phyloP scores from a whole-genome alignment of 2,797 vertebrate genomes.

The Mus spretus region DNA sequence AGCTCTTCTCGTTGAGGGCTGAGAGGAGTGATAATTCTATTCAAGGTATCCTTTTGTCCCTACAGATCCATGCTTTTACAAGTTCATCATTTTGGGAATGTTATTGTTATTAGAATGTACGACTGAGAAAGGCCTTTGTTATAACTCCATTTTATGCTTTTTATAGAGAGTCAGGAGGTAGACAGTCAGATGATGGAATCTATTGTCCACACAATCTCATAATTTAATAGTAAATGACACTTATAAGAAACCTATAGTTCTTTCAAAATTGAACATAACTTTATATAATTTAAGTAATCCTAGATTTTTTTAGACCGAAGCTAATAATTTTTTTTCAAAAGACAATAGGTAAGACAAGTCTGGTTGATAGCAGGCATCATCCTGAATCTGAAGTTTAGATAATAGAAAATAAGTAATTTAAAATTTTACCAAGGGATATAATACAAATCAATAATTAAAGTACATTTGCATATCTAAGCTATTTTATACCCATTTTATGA shows the following conservation, averaged over 20 bases:
- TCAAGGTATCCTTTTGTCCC: background rate
- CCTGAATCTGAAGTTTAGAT: slow-evolving; percentile 73
- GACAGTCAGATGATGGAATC: background rate
- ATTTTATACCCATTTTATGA: slow-evolving; percentile 60
- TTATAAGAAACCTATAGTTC: slow-evolving; percentile 48
- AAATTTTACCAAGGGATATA: slow-evolving; percentile 71
- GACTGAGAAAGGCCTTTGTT: background rate
- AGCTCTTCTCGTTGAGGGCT: background rate
- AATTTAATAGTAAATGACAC: slow-evolving; percentile 52
- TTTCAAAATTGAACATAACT: slow-evolving; percentile 62
- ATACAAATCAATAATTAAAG: slow-evolving; percentile 71
- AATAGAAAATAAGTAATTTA: slow-evolving; percentile 71
- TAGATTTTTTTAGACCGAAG: slow-evolving; percentile 66
- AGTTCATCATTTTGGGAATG: background rate
- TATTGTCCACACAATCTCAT: slow-evolving; percentile 36
- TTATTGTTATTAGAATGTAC: slow-evolving; percentile 25
- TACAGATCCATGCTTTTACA: background rate
- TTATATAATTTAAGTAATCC: slow-evolving; percentile 49
- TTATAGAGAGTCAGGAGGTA: slow-evolving; percentile 43
- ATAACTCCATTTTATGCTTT: slow-evolving; percentile 22
- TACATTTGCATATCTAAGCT: slow-evolving; percentile 50
- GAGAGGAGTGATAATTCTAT: background rate
- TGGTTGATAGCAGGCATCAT: slow-evolving; percentile 62
- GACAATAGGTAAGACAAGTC: slow-evolving; percentile 56
- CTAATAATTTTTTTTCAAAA: slow-evolving; percentile 72